Conservation (phyloP, 2,888 invertebrate species). For the Eustalomyia histrio region DNA sequence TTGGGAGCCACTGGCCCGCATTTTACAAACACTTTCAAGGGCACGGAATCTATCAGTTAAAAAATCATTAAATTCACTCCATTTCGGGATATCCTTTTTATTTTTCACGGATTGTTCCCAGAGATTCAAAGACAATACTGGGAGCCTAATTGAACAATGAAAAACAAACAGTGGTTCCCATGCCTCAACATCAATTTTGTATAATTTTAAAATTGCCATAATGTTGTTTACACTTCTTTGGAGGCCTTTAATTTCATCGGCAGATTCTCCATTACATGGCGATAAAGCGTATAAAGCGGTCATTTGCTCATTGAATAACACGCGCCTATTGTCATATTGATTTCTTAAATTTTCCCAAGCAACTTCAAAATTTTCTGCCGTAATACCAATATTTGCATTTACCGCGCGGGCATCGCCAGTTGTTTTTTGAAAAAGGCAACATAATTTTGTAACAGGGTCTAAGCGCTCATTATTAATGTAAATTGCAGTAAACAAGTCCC, state of each 20-base stretch:
- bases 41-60: background rate
- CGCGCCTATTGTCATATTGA: conserved; percentile 19
- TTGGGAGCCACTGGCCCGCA: conserved; percentile 2
- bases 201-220: conserved; percentile 26
- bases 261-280: conserved; percentile 13
- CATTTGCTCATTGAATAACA: conserved; percentile 34
- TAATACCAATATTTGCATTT: background rate
- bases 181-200: background rate
- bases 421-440: conserved; percentile 5
- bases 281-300: conserved; percentile 27
- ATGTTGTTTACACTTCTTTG: conserved; percentile 39
- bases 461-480: conserved; percentile 21
- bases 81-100: conserved; percentile 4
- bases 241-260: conserved; percentile 29
- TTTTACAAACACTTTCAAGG: background rate
- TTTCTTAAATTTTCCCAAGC: background rate
- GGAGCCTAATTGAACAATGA: conserved; percentile 40
- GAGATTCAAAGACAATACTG: conserved; percentile 24
- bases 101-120: conserved; percentile 46
- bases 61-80: background rate
- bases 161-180: conserved; percentile 26
- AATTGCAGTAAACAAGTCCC: conserved; percentile 11
- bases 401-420: conserved; percentile 2
- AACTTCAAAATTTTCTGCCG: background rate
- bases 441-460: background rate